These are phyloP conservation scores for Callosobruchus maculatus DNA, from an alignment of 2,888 invertebrate species.

Conservation along the genomic window DNA sequence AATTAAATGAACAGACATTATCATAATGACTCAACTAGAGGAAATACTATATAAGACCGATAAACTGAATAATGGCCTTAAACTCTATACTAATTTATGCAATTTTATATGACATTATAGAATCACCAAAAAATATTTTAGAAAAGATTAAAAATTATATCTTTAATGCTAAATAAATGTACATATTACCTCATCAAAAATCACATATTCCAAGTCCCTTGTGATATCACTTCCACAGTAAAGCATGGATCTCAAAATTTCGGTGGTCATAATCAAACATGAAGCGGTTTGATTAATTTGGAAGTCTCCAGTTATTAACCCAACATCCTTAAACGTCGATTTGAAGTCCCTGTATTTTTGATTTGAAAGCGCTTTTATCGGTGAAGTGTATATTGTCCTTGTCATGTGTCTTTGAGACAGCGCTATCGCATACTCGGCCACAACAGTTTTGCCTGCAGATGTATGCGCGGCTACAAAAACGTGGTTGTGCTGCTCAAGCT, in stretches of 20 bases:
- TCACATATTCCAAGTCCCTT: constrained; percentile 95
- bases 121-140: too few relatives aligned
- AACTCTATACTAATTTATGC: too few relatives aligned
- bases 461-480: constrained; percentile 99
- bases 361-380: constrained; percentile 97
- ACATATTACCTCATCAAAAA: constrained; percentile 94
- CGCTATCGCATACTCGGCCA: constrained; percentile 98
- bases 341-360: constrained; percentile 99
- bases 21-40: too few relatives aligned
- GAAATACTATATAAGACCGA: too few relatives aligned
- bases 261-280: constrained; percentile 99
- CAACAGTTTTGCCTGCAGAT: constrained; percentile 97
- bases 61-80: too few relatives aligned
- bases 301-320: constrained; percentile 90
- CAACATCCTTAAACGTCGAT: constrained; percentile 86
- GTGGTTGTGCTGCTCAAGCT: constrained; percentile 88
- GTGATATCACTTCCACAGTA: constrained; percentile 93
- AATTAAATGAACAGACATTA: too few relatives aligned
- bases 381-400: constrained; percentile 94
- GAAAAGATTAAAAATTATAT: too few relatives aligned
- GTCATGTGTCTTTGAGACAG: constrained; percentile 90
- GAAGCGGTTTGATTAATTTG: constrained; percentile 92
- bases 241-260: constrained; percentile 95
- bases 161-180: too few relatives aligned
- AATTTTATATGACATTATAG: too few relatives aligned